Conservation (phyloP, 2,113 vertebrate species). For the Rissa tridactyla region DNA sequence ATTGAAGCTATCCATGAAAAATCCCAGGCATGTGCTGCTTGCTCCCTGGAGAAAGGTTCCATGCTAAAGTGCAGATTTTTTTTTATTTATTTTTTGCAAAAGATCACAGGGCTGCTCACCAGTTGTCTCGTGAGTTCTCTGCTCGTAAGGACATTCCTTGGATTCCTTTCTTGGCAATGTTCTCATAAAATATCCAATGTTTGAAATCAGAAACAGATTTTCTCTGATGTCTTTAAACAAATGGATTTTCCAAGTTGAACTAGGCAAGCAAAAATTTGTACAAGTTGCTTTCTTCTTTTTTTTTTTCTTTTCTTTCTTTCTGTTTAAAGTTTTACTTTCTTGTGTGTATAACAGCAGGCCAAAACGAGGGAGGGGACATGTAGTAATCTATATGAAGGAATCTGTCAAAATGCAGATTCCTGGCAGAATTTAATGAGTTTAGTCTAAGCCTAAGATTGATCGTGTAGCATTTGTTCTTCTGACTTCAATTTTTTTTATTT, state of each 20-base stretch:
- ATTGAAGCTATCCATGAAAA: constrained; percentile 61
- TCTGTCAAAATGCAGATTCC: background rate
- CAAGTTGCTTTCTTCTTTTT: background rate
- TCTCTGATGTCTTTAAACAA: constrained; percentile 67
- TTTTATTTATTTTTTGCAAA: constrained; percentile 6
- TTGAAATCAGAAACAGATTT: constrained; percentile 80
- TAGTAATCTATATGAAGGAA: background rate
- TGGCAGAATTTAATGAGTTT: background rate
- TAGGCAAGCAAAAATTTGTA: constrained; percentile 32
- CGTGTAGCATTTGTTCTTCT: background rate
- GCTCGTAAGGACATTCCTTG: constrained; percentile 72
- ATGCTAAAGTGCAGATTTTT: constrained; percentile 25
- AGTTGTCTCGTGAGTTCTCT: constrained; percentile 75
- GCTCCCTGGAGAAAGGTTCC: constrained; percentile 52
- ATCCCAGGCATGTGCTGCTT: constrained; percentile 71
- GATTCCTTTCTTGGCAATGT: constrained; percentile 75
- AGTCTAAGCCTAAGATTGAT: background rate
- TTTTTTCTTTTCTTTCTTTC: background rate
- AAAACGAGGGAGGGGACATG: background rate
- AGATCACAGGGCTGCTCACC: constrained; percentile 62
- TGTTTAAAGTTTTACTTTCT: background rate
- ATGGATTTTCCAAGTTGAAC: constrained; percentile 61
- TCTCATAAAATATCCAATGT: constrained; percentile 68
- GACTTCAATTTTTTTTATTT: fast-evolving
- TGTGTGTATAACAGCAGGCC: background rate